Evolutionary conservation across 2,113 vertebrate species (phyloP), one percentile per base, ranked within the genome.

Genomic region (Anguilla japonica): DNA sequence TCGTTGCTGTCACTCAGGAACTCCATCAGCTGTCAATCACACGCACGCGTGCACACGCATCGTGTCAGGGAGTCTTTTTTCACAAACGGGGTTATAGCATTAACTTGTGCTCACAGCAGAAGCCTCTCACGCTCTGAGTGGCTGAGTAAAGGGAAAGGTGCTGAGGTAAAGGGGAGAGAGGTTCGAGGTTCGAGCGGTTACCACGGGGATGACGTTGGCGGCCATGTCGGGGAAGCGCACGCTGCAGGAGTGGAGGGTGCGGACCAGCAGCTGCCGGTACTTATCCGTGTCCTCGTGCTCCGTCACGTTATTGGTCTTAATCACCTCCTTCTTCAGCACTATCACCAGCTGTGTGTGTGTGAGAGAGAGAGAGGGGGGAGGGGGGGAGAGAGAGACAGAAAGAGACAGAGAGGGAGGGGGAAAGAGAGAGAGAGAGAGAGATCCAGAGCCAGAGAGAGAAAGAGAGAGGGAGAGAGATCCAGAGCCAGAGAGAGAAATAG

Each of bases 231-330:
- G 98, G 93, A 99, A 99, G 79, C 98, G 97, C 82, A 99, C 98
- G 0, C 98, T 99, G 88, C 98, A 99, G 26, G 98, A 99, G 91
- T 99, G 98, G 75, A 99, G 93, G 0, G 98, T 99, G 82, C 98
- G 96, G 83, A 99, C 98, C 82, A 99, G 95, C 46, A 99, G 97
- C 90, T 99, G 98, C 79, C 98, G 95, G 85, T 98, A 99, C 91
- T 99, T 99, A 94, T 99, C 98, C 0, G 98, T 99, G 91, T 99
- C 98, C 92, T 99, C 98, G 2, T 99, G 98, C 67, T 99, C 98
- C 0, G 97, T 97, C 83, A 99, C 98, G 16, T 99, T 99, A 91
- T 99, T 99, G 46, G 98, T 99, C 95, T 99, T 99, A 93, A 99
- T 99, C 88, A 99, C 98, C 93, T 99, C 98, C 89, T 99, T 99